phyloP scores from a whole-genome alignment of 2,797 vertebrate genomes.

The Ispidina lecontei region DNA sequence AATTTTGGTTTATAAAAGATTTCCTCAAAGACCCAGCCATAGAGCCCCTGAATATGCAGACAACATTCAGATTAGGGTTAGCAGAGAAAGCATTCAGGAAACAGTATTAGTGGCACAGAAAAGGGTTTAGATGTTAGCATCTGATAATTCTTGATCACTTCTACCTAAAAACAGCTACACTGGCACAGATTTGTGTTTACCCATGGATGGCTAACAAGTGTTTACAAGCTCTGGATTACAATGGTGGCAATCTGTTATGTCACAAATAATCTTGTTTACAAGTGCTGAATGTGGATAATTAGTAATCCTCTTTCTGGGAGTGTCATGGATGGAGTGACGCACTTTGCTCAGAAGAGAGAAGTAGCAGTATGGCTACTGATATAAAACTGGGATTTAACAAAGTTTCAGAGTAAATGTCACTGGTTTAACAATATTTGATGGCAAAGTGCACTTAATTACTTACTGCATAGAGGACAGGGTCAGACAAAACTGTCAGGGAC shows the following conservation, averaged over 20 bases:
- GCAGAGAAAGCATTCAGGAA: not conserved
- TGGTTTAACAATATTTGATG: not conserved
- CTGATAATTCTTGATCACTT: not conserved
- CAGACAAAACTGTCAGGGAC: not conserved
- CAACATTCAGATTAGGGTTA: constrained; percentile 10
- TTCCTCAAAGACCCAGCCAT: not conserved
- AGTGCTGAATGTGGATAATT: constrained; percentile 2
- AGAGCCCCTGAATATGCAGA: not conserved
- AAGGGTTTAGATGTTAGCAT: not conserved
- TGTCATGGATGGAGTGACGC: not conserved
- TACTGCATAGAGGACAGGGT: not conserved
- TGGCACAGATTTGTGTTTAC: constrained; percentile 29
- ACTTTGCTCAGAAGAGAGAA: not conserved
- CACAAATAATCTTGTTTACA: constrained; percentile 54
- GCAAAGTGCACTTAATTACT: not conserved
- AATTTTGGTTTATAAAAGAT: not conserved
- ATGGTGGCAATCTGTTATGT: constrained; percentile 40
- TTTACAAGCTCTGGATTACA: constrained; percentile 54
- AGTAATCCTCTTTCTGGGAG: constrained; percentile 37
- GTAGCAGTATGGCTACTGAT: not conserved
- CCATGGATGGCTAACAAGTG: not conserved
- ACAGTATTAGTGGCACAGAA: not conserved
- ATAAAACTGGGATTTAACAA: not conserved
- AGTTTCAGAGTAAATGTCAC: not conserved
- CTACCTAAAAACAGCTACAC: constrained; percentile 11